Conservation (phyloP, 2,888 invertebrate genomes). For the Eristalis intricaria region DNA sequence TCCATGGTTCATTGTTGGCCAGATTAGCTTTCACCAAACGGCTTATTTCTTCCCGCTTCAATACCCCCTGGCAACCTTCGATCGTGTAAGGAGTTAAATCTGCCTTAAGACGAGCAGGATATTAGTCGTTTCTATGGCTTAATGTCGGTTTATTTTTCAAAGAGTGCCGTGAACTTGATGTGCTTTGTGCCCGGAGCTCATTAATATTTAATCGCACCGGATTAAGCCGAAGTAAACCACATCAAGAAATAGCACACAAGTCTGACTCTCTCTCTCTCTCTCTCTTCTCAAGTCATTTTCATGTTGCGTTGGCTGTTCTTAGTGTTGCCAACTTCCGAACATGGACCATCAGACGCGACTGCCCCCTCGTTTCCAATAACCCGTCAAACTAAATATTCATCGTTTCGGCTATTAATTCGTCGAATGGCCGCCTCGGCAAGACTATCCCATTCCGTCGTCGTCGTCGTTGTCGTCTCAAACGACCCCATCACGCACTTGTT, state of each 20-base stretch:
- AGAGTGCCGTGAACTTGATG: not conserved
- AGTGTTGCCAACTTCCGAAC: not conserved
- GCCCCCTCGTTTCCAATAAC: slow-evolving; percentile 22
- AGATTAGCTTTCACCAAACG: not conserved
- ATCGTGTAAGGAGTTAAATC: not conserved
- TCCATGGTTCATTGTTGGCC: not conserved
- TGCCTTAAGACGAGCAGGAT: not conserved
- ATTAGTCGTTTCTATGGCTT: not conserved
- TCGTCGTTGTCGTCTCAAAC: slow-evolving; percentile 10
- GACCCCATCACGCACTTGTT: slow-evolving; percentile 9
- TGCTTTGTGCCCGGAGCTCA: not conserved
- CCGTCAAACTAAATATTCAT: slow-evolving; percentile 47
- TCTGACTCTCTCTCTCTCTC: too few relatives aligned
- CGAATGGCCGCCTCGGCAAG: slow-evolving; percentile 28
- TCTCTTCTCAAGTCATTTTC: not conserved
- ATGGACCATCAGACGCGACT: not conserved
- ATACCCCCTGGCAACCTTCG: not conserved
- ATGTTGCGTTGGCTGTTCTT: not conserved
- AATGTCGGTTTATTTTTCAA: not conserved
- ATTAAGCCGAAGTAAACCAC: not conserved
- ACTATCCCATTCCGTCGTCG: slow-evolving; percentile 6
- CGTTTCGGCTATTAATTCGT: slow-evolving; percentile 53
- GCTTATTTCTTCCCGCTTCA: not conserved
- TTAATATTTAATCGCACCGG: not conserved
- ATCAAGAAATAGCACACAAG: not conserved